Evolutionary conservation across 64 coral and sea anemone genomes (phyloP).

Genomic region (Montipora cactus): DNA sequence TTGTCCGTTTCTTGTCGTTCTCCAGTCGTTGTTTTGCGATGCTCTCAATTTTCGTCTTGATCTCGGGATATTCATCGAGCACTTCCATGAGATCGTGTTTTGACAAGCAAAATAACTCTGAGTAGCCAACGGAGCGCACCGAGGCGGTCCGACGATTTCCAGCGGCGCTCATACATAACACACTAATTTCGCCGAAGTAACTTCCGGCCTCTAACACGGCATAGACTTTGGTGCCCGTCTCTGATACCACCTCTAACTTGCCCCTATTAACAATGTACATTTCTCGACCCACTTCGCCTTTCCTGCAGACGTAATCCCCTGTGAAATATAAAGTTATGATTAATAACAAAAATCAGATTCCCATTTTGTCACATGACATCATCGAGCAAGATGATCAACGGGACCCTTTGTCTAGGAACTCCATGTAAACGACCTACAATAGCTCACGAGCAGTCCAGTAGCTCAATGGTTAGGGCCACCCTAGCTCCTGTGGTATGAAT

Average conservation of each 20-base stretch:
- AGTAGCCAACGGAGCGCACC: conserved; percentile 96
- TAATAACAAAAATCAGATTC: background rate
- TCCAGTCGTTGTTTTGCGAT: conserved; percentile 92
- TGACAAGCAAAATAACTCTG: conserved; percentile 91
- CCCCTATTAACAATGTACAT: conserved; percentile 99
- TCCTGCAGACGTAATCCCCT: conserved; percentile 97
- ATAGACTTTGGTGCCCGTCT: conserved; percentile 83
- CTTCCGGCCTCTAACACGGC: conserved; percentile 89
- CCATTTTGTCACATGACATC: no score
- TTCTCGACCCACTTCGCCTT: conserved; percentile 96
- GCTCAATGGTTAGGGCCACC: no score
- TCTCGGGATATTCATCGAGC: conserved; percentile 87
- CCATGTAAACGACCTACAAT: no score
- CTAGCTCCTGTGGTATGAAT: no score
- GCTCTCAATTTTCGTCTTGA: conserved; percentile 93
- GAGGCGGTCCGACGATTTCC: conserved; percentile 95
- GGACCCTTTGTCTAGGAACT: no score
- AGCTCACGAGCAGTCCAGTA: no score
- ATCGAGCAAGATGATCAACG: no score
- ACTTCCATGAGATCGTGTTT: conserved; percentile 91
- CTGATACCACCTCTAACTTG: conserved; percentile 93
- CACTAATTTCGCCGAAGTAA: conserved; percentile 98
- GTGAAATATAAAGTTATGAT: background rate
- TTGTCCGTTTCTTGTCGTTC: conserved; percentile 86
- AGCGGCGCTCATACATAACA: conserved; percentile 78